phyloP scores from a whole-genome alignment of 2,888 invertebrate species.

The Gandaritis pyraliata region DNA sequence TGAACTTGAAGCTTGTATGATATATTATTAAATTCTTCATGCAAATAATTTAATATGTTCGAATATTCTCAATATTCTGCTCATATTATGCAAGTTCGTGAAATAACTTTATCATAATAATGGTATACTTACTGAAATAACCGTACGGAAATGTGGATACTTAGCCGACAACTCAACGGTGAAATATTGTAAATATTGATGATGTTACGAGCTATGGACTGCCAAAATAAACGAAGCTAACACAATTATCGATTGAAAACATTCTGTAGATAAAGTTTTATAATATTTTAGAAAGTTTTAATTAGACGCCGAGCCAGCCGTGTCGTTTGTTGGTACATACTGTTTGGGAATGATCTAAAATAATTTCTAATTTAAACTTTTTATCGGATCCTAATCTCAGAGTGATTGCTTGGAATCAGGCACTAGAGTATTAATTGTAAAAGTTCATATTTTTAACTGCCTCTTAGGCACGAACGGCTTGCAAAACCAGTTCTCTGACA shows the following conservation, averaged over 20 bases:
- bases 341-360: conserved; percentile 42
- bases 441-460: conserved; percentile 7
- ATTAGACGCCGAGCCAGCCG: conserved; percentile 43
- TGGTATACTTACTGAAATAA: background rate
- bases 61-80: conserved; percentile 10
- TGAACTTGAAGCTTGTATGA: conserved; percentile 28
- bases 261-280: conserved; percentile 39
- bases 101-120: background rate
- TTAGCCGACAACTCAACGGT: too few relatives aligned
- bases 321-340: conserved; percentile 43
- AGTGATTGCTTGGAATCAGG: conserved; percentile 19
- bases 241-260: conserved; percentile 18
- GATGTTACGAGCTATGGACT: conserved; percentile 11
- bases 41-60: conserved; percentile 29
- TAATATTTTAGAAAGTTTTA: conserved; percentile 53
- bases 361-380: conserved; percentile 49
- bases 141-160: background rate
- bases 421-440: conserved; percentile 2
- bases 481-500: background rate
- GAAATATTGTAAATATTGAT: conserved; percentile 15
- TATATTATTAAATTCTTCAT: conserved; percentile 32
- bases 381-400: conserved; percentile 39
- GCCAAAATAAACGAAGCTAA: conserved; percentile 19
- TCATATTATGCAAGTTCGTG: conserved; percentile 5
- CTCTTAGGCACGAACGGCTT: too few relatives aligned